Percentiles rank a stretch among this genome's conserved stretches.
Conservation (phyloP, 2,113 vertebrate species). For the Maccullochella peelii region DNA sequence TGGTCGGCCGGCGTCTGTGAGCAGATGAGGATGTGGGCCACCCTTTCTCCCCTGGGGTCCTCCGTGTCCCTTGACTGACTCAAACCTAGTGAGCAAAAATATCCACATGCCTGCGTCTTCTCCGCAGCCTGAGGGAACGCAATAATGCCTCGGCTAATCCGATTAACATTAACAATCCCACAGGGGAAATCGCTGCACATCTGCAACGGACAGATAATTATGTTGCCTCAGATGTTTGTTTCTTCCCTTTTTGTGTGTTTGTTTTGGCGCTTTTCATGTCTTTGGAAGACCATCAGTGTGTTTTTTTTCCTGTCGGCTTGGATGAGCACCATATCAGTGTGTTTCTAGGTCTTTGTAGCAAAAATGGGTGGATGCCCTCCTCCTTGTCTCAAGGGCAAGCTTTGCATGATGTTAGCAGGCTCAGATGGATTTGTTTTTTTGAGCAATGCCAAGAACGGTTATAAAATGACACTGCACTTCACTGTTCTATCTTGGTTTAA, state of each 20-base stretch:
- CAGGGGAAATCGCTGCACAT: conserved; percentile 80
- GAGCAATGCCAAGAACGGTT: conserved; percentile 5
- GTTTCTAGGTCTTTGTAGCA: conserved; percentile 43
- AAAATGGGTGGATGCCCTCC: conserved; percentile 43
- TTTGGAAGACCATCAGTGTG: conserved; percentile 47
- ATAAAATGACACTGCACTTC: conserved; percentile 19
- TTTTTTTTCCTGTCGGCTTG: conserved; percentile 14
- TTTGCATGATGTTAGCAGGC: conserved; percentile 30
- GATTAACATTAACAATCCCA: conserved; percentile 84
- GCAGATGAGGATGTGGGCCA: conserved; percentile 54
- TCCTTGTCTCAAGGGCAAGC: conserved; percentile 37
- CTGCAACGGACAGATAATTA: conserved; percentile 85
- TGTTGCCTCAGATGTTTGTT: conserved; percentile 76
- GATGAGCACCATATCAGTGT: conserved; percentile 20
- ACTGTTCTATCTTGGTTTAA: background rate
- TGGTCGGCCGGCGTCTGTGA: conserved; percentile 8
- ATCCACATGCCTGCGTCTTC: conserved; percentile 73
- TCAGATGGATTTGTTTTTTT: conserved; percentile 11
- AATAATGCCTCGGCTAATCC: conserved; percentile 84
- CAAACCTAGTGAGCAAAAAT: conserved; percentile 69
- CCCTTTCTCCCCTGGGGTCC: conserved; percentile 44
- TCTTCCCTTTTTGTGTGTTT: conserved; percentile 53
- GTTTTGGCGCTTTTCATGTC: conserved; percentile 50
- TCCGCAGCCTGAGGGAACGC: conserved; percentile 72
- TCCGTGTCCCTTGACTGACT: conserved; percentile 69